phyloP scores from a whole-genome alignment of 2,113 vertebrate genomes.

The Myodes glareolus region DNA sequence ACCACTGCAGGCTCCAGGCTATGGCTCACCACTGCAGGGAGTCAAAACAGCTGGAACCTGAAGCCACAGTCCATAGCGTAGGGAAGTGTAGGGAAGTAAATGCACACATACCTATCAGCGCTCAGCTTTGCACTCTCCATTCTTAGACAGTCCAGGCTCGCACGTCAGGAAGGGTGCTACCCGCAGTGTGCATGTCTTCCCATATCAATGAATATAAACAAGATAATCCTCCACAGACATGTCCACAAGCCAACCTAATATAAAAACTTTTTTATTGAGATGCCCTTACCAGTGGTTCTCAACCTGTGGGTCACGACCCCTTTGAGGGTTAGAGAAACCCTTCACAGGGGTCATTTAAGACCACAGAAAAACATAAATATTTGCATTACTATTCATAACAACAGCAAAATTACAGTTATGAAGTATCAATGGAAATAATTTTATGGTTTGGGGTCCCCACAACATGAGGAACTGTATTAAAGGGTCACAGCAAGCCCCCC shows the following conservation, averaged over 20 bases:
- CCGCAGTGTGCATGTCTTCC: neutral
- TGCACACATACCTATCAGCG: too few relatives aligned
- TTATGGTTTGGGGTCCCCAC: too few relatives aligned
- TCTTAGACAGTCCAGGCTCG: neutral
- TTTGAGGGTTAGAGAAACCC: too few relatives aligned
- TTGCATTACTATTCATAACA: too few relatives aligned
- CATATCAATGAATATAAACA: neutral
- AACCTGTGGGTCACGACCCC: too few relatives aligned
- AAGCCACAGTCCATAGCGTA: neutral
- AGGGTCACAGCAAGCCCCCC: too few relatives aligned
- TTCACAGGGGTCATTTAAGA: too few relatives aligned
- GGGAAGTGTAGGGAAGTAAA: too few relatives aligned
- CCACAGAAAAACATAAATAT: too few relatives aligned
- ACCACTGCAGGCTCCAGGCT: neutral
- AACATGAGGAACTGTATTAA: too few relatives aligned
- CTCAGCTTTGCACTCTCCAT: neutral
- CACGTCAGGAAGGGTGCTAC: neutral
- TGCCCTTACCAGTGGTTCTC: neutral
- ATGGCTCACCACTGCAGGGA: neutral
- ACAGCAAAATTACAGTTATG: too few relatives aligned
- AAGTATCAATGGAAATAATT: too few relatives aligned
- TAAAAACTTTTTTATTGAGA: neutral
- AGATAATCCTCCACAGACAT: neutral
- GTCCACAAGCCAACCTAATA: neutral
- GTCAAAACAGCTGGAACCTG: neutral